Base-by-base conservation (phyloP, 2,888 invertebrate genomes). In the Aphodius sticticus region DNA sequence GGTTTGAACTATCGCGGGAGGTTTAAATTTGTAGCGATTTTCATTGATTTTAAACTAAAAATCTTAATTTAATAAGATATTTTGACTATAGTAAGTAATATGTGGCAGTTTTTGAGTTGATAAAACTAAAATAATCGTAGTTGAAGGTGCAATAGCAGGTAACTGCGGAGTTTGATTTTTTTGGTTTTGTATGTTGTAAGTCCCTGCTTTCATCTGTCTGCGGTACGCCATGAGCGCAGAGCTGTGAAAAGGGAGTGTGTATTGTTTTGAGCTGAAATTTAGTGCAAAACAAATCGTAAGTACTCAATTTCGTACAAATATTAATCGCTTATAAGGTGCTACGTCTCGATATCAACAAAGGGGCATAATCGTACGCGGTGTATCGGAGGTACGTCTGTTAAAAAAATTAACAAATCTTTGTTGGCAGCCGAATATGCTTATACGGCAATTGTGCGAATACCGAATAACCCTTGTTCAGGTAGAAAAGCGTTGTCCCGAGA, bases 161-260 rank as follows among this genome's bases (percentile, higher is more conserved):
- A 74, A 74, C 9, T 3, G 35, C 36, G 35, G 35, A 35, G 74
- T 74, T 74, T n/a, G 74, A 26, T 26, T 74, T 81, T 81, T 81
- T 82, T 81, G 78, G 79, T 81, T 82, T 79, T 82, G 77, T 77
- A 77, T 82, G 82, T 83, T 82, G 81, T 82, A 82, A 80, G 83
- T 82, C 82, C 82, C 83, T 83, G 78, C 79, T 83, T 82, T 83
- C 84, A 83, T 82, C 78, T 81, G 81, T 82, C 79, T 82, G 78
- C 80, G 80, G 85, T 87, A 87, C 89, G 88, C 88, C 88, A 89
- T 89, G 88, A 88, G 87, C 86, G 86, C 85, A 85, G 84, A 85
- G 83, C 87, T 86, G 85, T 87, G 86, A 88, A 86, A 87, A 88
- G 87, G 88, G 86, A 87, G 87, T 88, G 87, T 87, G 87, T 88